These are phyloP conservation scores for Eidolon dupreanum DNA, from an alignment of 2,797 vertebrate species.

Conservation along the genomic window DNA sequence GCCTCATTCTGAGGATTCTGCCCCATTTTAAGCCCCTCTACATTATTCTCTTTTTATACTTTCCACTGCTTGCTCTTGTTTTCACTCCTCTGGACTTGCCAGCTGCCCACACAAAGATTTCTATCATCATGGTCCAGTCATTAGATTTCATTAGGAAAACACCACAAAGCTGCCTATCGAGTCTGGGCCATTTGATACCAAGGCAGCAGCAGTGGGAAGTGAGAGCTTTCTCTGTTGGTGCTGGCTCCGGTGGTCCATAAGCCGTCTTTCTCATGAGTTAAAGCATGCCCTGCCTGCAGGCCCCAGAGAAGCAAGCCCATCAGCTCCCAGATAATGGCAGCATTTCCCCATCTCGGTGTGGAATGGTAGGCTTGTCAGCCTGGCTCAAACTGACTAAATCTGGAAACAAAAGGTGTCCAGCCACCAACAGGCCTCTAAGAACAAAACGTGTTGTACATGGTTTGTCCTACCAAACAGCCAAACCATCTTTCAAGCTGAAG, in stretches of 20 bases:
- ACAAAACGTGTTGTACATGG: conserved; percentile 76
- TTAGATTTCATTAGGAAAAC: conserved; percentile 70
- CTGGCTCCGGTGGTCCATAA: conserved; percentile 68
- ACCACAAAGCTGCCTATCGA: conserved; percentile 49
- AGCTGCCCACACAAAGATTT: conserved; percentile 37
- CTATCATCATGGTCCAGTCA: conserved; percentile 62
- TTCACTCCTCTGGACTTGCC: conserved; percentile 12
- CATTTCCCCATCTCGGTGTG: conserved; percentile 78
- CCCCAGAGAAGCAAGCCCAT: conserved; percentile 73
- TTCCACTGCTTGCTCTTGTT: background rate
- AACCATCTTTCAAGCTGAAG: conserved; percentile 73
- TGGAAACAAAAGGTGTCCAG: conserved; percentile 76
- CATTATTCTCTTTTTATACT: background rate
- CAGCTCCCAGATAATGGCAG: conserved; percentile 76
- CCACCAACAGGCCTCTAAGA: conserved; percentile 73
- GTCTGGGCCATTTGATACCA: conserved; percentile 50
- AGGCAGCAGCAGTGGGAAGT: conserved; percentile 41
- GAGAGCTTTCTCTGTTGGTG: conserved; percentile 52
- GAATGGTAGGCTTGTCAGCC: conserved; percentile 80
- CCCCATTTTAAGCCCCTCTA: background rate
- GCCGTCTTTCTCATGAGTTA: conserved; percentile 78
- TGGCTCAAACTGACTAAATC: conserved; percentile 77
- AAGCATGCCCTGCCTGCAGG: conserved; percentile 66
- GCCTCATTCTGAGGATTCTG: background rate
- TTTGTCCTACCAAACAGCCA: conserved; percentile 63